Base-by-base conservation (phyloP, 1,140 invertebrate species). In the Saxidomus purpurata region DNA sequence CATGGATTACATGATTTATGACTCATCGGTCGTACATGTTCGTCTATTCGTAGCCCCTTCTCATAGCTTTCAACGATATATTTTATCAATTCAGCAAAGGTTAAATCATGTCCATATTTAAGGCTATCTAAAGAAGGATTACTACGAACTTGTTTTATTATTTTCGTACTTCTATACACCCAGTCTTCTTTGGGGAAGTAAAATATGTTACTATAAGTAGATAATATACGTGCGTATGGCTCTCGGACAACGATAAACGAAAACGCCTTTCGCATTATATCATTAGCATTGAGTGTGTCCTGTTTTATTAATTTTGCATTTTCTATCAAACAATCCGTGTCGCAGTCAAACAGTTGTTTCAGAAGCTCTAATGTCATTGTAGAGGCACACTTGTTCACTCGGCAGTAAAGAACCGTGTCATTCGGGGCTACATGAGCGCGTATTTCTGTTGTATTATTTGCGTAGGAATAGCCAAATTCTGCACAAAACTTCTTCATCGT, bases 81-180 rank as follows among this genome's bases (percentile, higher is more conserved):
- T 28, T 28, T 79, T 6, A 79, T 52, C n/a, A 79, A 28, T 34
- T 79, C 76, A 9, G 15, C 11, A 49, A 79, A 79, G 6, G 76
- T 79, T 79, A 79, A 22, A 52, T 79, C 47, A n/a, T 79, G 76
- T 31, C 76, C 76, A 79, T 52, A 79, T 6, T 52, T 49, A 22
- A 49, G 22, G 36, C 76, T 52, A 13, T 55, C 25, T 0, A 13
- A 9, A 0, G 76, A 79, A 49, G 36, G 34, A 25, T 79, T 79
- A 2, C 22, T 40, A 8, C 76, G 22, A n/a, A 6, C n/a, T n/a
- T n/a, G n/a, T n/a, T n/a, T n/a, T n/a, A n/a, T n/a, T n/a, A n/a
- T n/a, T n/a, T n/a, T n/a, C 6, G 11, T 9, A 11, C n/a, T n/a
- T n/a, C n/a, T n/a, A n/a, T n/a, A n/a, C n/a, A n/a, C n/a, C n/a